Evolutionary conservation across 2,113 vertebrate genomes (phyloP).

Genomic region (Sinocyclocheilus anshuiensis): DNA sequence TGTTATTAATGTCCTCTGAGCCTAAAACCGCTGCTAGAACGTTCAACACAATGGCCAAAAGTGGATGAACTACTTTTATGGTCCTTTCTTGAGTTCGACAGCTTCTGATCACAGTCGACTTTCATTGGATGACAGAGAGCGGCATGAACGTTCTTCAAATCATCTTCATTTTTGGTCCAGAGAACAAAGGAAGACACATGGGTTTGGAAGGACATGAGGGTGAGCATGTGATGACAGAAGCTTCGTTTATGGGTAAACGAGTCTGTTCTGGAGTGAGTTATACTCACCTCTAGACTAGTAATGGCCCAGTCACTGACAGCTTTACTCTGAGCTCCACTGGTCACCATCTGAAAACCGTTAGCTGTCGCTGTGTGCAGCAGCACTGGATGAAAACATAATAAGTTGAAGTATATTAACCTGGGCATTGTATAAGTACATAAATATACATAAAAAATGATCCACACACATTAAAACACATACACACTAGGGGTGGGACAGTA

Average conservation of each 20-base stretch:
- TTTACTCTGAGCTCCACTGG: conserved; percentile 95
- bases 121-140: background rate
- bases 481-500: too few species aligned
- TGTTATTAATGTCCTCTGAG: too few species aligned
- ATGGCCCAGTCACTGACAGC: conserved; percentile 95
- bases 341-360: conserved; percentile 99
- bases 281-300: conserved; percentile 94
- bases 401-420: too few species aligned
- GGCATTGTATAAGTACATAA: background rate
- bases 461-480: too few species aligned
- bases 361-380: conserved; percentile 94
- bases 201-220: background rate
- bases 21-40: too few species aligned
- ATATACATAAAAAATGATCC: background rate
- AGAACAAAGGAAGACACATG: background rate
- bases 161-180: background rate
- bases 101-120: too few species aligned
- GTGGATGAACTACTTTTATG: too few species aligned
- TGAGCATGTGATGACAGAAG: background rate
- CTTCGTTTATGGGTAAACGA: background rate
- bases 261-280: background rate
- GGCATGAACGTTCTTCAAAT: background rate
- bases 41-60: too few species aligned
- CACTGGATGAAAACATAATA: conserved; percentile 71
- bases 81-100: too few species aligned